Evolutionary conservation across 2,888 invertebrate genomes (phyloP), one percentile per base, ranked within the genome.

Genomic region (Epinotia nisella): DNA sequence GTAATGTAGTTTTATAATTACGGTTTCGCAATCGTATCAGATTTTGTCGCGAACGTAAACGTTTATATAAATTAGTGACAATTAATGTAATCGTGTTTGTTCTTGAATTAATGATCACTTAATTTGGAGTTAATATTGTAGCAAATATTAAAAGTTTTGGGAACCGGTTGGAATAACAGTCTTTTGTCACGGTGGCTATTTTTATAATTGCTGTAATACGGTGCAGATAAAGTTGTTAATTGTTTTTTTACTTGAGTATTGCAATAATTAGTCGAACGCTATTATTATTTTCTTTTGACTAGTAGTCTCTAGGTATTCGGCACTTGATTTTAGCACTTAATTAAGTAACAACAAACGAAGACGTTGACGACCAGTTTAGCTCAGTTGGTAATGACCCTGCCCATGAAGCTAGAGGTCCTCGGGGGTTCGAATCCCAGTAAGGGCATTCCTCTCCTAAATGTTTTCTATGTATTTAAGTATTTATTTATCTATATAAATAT

Each of bases 131-230:
- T 71, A 39, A 67, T 45, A 56, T 60, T 67, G 53, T 60, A 59
- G 59, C 53, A 60, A 66, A 66, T 71, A 41, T 49, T 60, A 29
- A 45, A n/a, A 61, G 55, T 56, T 72, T 56, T 58, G 17, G 2
- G 24, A 72, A 72, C 72, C 61, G 17, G 67, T 72, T 17, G n/a
- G 21, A 62, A 51, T 56, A 68, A 62, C 67, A 61, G 68, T 68
- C 61, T n/a, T 55, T 67, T 70, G 70, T 60, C 66, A 61, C 53
- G 7, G 24, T 19, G 17, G 56, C 68, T 72, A 21, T 55, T 68
- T 68, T 71, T 72, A 68, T 67, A 67, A 67, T 49, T 56, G 35
- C 19, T 2, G 2, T 65, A 58, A 19, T 58, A 58, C 56, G 61
- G 62, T 62, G 49, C 51, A 60, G 39, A 45, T 11, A 35, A 45